Base-by-base conservation (phyloP, 2,888 invertebrate species). In the Agriotes lineatus region DNA sequence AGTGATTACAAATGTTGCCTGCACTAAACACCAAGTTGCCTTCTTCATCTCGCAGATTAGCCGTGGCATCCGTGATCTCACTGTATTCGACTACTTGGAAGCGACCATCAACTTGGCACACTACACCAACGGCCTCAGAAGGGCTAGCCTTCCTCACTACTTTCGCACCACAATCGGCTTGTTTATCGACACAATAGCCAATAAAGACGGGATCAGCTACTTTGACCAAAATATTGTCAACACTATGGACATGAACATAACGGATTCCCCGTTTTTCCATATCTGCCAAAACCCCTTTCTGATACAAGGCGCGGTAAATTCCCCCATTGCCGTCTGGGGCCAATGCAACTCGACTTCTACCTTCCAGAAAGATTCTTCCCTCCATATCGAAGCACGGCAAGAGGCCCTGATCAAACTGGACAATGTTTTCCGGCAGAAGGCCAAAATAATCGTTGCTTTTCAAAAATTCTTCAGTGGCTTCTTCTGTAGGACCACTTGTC, bases 1-100 rank as follows among this genome's bases (percentile, higher is more conserved):
- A 97, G 80, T 99, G 99, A 83, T 99, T 99, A 84, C 99, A 99
- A 72, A 99, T 99, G 82, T 96, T 99, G 0, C 98, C 99, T 0
- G 98, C 96, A 65, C 91, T 95, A 82, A 97, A 99, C 0, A 94
- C 90, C 0, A 99, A 87, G 57, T 91, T 86, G 0, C 96, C 97
- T 74, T 95, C 91, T 0, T 85, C 78, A 71, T 95, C 93, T 58
- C 90, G 86, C 76, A 92, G 88, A 83, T 95, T 93, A 0, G 98
- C 94, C 0, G 96, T 95, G 76, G 93, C 91, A 35, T 91, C 88
- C 0, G 96, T 94, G 59, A 99, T 92, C 83, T 99, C 99, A 54
- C 97, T 97, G 84, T 99, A 99, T 81, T 99, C 99, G 0, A 99
- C 97, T 0, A 93, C 95, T 82, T 96, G 95, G 83, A 94, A 97